Evolutionary conservation across 2,797 vertebrate genomes (phyloP), one percentile per base, ranked within the genome.

Genomic region (Argentina silus): DNA sequence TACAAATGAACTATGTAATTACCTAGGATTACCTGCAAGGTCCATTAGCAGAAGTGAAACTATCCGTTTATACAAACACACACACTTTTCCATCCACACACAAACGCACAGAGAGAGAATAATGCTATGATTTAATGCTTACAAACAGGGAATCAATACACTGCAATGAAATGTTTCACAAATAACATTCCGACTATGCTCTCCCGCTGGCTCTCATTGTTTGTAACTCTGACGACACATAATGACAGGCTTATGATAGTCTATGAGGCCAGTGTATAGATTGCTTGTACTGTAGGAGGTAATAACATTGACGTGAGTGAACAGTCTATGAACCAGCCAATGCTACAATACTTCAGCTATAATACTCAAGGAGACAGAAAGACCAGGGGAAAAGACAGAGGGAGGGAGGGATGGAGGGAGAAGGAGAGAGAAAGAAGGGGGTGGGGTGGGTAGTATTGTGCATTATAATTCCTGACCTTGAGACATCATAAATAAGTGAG

Each of bases 1-100:
- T 36, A 74, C n/a, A 66, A 17, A 60, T 42, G 5, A 36, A 42
- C 59, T 68, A 69, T 23, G 57, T n/a, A 67, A 64, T 57, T 17
- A 53, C 59, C 14, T 71, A 19, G 67, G 69, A 50, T 65, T 63
- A 69, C 23, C 61, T 65, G 60, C 8, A 43, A n/a, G 67, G 67
- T 42, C 47, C n/a, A 61, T 70, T 70, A 27, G 11, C 57, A 60
- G 11, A 10, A 42, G 57, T 60, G 27, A 36, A 36, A 36, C 27
- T 36, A 36, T 36, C 27, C 27, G 27, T 36, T 19, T 15, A 12
- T 6, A 42, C 3, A 36, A 5, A 51, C 50, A 51, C 50, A 51
- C 1, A 2, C 27, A 36, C 27, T 36, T 36, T 36, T 36, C 27
- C 27, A 36, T 36, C 27, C 27, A 1, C 4, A 36, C 27, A 36